Conservation (phyloP, 2,888 invertebrate species). For the Eupithecia exiguata region DNA sequence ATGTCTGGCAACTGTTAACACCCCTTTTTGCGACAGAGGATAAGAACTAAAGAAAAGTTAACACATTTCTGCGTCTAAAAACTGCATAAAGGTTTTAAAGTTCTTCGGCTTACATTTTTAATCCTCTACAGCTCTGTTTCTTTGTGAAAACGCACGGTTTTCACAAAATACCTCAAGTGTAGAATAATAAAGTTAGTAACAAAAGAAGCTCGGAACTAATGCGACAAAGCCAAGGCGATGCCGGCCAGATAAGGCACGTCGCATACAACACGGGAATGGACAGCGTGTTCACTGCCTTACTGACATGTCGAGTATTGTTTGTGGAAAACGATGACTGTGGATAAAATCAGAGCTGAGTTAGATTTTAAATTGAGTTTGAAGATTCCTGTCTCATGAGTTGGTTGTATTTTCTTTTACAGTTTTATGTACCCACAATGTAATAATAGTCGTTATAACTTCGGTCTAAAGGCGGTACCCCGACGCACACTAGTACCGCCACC, state of each 20-base stretch:
- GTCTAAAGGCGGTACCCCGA: too few species aligned
- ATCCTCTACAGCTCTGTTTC: background rate
- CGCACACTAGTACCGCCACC: too few species aligned
- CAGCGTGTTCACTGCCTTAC: constrained; percentile 26
- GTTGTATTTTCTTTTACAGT: too few species aligned
- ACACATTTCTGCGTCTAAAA: background rate
- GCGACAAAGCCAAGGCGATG: constrained; percentile 34
- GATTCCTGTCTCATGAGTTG: too few species aligned
- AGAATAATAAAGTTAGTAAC: constrained; percentile 18
- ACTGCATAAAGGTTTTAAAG: background rate
- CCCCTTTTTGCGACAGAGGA: background rate
- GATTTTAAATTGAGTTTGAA: background rate
- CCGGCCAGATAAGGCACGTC: constrained; percentile 37
- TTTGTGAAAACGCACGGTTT: background rate
- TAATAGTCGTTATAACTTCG: too few species aligned
- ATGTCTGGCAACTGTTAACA: background rate
- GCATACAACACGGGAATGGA: constrained; percentile 31
- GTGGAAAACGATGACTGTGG: constrained; percentile 9
- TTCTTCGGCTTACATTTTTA: background rate
- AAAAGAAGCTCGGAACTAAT: constrained; percentile 35
- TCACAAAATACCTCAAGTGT: constrained; percentile 5
- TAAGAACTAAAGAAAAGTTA: background rate
- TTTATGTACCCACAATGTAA: too few species aligned
- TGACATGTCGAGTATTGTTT: constrained; percentile 28
- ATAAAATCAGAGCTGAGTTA: constrained; percentile 9